Evolutionary conservation across 2,888 invertebrate genomes (phyloP), one percentile per base, ranked within the genome.

Genomic region (Neuroscelio doddi): DNA sequence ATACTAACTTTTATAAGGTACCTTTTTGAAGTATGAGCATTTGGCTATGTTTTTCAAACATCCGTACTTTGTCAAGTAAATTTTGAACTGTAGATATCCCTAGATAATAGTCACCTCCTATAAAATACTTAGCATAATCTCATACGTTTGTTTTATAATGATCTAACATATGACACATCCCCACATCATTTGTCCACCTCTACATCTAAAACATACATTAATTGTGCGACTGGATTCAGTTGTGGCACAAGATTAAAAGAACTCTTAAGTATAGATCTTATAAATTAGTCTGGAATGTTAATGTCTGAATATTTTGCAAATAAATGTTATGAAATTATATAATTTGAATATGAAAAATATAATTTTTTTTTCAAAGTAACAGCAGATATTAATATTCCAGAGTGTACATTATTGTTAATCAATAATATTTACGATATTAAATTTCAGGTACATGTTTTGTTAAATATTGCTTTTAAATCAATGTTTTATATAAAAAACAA

Each of bases 1-100:
- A 51, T 46, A 42, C 71, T 78, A 78, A 39, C 52, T 70, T 75
- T 69, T 57, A 73, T 71, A 78, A 83, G 81, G 81, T 83, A 83
- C 81, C 81, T 79, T 78, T 70, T 56, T 74, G 81, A 81, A 83
- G 82, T 79, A 73, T 75, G 53, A 64, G 52, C 74, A 76, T 80
- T 81, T 80, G 77, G 78, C 59, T 53, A 70, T n/a, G 45, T 47
- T 57, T 58, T 58, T 41, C 55, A 50, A 38, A 15, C 42, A 51
- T n/a, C n/a, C n/a, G n/a, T n/a, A n/a, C n/a, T n/a, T n/a, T n/a
- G n/a, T n/a, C n/a, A n/a, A n/a, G n/a, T 5, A 21, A 3, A 5
- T 21, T 3, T 21, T 5, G 21, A 21, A 21, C 5, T 2, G 5
- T 21, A 21, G 2, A 5, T 21, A 3, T 21, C 5, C 21, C 3